Evolutionary conservation across 2,888 invertebrate genomes (phyloP), one percentile per base, ranked within the genome.

Genomic region (Ectemnius lituratus): DNA sequence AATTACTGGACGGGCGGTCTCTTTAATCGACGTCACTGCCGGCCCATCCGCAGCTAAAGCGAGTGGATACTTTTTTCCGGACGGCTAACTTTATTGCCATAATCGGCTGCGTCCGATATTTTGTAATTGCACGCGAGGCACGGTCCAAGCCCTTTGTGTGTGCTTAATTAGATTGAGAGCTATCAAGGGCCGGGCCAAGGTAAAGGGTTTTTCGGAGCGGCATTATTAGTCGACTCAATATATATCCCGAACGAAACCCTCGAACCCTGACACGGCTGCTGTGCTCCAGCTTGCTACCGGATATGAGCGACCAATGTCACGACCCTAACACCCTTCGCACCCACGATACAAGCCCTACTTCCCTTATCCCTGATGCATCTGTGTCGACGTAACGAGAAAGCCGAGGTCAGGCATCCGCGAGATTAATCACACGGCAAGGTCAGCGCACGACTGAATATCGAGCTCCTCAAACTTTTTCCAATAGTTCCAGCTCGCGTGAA

Each of bases 261-360:
- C 76, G 82, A 37, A 8, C 81, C 83, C 76, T 77, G 66, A 67
- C 81, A 81, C 68, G 65, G 77, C 81, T 83, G 61, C 75, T 65
- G 37, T 11, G 37, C 8, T 75, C 64, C 67, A 73, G 79, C 77
- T 80, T 75, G 80, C 76, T 68, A 75, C 82, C 85, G 86, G 86
- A 87, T 87, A 87, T 87, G 86, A 87, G 83, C 80, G 75, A 76
- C 80, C 76, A 76, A 70, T 68, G 79, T 73, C 75, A 70, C 70
- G 78, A 61, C 68, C 70, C 71, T 75, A 75, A 77, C 78, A 74
- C 73, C 81, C 71, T 66, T 65, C 68, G 73, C 73, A 37, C 37
- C 37, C 73, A 68, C 74, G 72, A 73, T 63, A 71, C 75, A 52
- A 59, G 18, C 28, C 23, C 63, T 69, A 78, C 70, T 78, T 70